These are phyloP conservation scores for Aromia moschata DNA, from an alignment of 2,888 invertebrate species.

Conservation along the genomic window DNA sequence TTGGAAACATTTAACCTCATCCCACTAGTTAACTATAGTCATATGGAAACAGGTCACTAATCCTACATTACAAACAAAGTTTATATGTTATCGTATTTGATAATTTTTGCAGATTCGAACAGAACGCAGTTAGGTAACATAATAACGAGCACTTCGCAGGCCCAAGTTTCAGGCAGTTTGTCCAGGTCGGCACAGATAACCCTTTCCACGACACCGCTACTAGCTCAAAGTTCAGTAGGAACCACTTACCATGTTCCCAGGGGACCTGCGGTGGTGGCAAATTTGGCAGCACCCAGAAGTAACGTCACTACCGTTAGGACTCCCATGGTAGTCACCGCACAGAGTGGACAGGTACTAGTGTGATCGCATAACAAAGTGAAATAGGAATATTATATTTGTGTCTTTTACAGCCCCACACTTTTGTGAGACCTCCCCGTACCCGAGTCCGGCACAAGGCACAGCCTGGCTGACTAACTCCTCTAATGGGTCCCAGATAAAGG, in stretches of 20 bases:
- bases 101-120: constrained; percentile 38
- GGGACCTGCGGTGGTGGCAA: constrained; percentile 80
- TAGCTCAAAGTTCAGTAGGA: constrained; percentile 54
- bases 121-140: constrained; percentile 46
- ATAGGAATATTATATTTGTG: too few relatives aligned
- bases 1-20: too few relatives aligned
- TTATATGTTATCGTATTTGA: neutral
- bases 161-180: constrained; percentile 44
- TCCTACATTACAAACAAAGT: too few relatives aligned
- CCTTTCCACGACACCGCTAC: constrained; percentile 55
- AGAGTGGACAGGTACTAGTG: constrained; percentile 48
- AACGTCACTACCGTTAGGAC: constrained; percentile 66
- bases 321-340: constrained; percentile 59
- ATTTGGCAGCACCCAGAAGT: constrained; percentile 74
- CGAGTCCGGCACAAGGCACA: constrained; percentile 60
- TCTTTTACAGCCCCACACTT: constrained; percentile 45
- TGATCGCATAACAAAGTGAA: neutral
- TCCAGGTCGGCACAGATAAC: constrained; percentile 60
- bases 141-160: constrained; percentile 34
- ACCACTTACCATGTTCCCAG: constrained; percentile 63
- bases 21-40: too few relatives aligned
- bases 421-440: constrained; percentile 60
- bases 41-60: too few relatives aligned
- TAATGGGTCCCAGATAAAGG: constrained; percentile 60
- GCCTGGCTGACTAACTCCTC: constrained; percentile 58